A percentile compares a stretch with the other conserved stretches of the same genome.
Conservation (phyloP, 35 echinoderm and acorn worm species). For the Hemicentrotus pulcherrimus region DNA sequence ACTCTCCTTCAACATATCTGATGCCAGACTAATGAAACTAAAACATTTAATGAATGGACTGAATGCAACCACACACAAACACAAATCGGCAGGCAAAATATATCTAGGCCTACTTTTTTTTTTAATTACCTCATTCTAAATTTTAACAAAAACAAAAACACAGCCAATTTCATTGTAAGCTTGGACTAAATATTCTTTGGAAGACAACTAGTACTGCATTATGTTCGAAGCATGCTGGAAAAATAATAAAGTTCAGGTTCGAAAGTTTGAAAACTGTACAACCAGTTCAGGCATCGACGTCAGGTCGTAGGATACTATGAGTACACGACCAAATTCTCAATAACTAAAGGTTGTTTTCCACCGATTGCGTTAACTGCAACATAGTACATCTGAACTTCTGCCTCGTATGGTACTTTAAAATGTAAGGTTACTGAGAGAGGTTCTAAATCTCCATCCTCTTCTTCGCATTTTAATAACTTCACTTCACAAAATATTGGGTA, state of each 20-base stretch:
- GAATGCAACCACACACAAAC: too few species aligned
- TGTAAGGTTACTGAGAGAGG: slow-evolving; percentile 60
- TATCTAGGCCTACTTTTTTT: too few species aligned
- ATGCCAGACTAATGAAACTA: too few species aligned
- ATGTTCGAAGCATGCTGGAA: neutral
- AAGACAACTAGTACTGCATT: neutral
- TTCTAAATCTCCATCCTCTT: slow-evolving; percentile 47
- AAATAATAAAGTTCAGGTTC: neutral
- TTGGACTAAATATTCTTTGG: neutral
- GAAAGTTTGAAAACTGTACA: neutral
- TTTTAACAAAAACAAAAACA: too few species aligned
- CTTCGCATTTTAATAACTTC: slow-evolving; percentile 67
- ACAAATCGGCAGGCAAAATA: too few species aligned
- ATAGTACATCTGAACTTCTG: slow-evolving; percentile 64
- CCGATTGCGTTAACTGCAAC: slow-evolving; percentile 47
- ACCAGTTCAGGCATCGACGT: neutral
- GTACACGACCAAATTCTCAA: slow-evolving; percentile 72
- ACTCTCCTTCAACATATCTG: too few species aligned
- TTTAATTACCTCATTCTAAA: too few species aligned
- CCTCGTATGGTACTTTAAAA: slow-evolving; percentile 75
- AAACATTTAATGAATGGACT: too few species aligned
- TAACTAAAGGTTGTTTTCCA: slow-evolving; percentile 53
- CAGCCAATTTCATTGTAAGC: too few species aligned
- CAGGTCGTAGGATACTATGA: slow-evolving; percentile 14
- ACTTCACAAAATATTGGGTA: slow-evolving; percentile 73